These are phyloP conservation scores for Poecilia wingei DNA, from an alignment of 2,797 vertebrate genomes.

Conservation along the genomic window DNA sequence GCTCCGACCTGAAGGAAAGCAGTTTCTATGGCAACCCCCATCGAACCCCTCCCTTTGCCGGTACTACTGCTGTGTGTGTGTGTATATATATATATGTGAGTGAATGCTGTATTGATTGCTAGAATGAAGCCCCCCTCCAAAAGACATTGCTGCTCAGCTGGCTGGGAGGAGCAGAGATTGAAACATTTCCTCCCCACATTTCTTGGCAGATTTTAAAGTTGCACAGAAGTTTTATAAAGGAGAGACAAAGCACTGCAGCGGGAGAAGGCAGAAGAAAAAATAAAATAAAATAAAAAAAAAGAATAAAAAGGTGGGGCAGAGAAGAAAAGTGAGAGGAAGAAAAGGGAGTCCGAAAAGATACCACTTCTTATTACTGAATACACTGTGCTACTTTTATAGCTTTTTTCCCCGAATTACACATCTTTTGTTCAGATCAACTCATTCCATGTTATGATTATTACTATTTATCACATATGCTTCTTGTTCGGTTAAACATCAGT, in stretches of 20 bases:
- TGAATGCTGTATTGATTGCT: constrained; percentile 62
- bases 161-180: constrained; percentile 44
- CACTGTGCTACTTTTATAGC: neutral
- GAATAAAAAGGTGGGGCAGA: constrained; percentile 42
- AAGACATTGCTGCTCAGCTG: constrained; percentile 67
- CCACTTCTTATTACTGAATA: constrained; percentile 13
- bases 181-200: constrained; percentile 60
- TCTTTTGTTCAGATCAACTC: neutral
- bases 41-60: constrained; percentile 34
- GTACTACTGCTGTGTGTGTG: constrained; percentile 4
- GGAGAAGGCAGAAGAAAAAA: constrained; percentile 7
- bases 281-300: neutral
- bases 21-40: constrained; percentile 83
- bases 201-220: constrained; percentile 68
- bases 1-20: constrained; percentile 75
- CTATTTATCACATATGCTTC: neutral
- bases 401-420: neutral
- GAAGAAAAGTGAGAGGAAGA: constrained; percentile 21
- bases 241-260: constrained; percentile 65
- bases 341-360: constrained; percentile 30
- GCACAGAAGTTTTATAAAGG: constrained; percentile 68
- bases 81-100: constrained; percentile 23
- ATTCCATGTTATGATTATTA: neutral
- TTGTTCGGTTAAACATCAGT: constrained; percentile 25
- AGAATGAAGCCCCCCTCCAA: constrained; percentile 27